These are phyloP conservation scores for Apamea monoglypha DNA, from an alignment of 2,888 invertebrate species.

Conservation along the genomic window DNA sequence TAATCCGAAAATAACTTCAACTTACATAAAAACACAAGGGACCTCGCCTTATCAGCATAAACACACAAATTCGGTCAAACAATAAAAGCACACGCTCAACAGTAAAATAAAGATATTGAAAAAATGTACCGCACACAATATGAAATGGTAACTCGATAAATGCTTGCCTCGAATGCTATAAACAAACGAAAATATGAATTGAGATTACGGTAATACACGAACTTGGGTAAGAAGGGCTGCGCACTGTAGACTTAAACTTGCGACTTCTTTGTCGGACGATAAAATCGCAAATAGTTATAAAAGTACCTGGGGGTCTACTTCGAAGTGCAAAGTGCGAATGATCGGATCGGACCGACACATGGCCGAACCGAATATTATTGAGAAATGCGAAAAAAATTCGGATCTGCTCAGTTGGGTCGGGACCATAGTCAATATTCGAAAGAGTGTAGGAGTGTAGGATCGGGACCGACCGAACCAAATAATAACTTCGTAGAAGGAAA, in stretches of 20 bases:
- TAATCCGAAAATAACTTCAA: not conserved
- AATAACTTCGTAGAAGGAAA: too few species aligned
- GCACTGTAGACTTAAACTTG: slow-evolving; percentile 29
- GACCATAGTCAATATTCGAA: too few species aligned
- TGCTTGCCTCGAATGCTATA: slow-evolving; percentile 75
- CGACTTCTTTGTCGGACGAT: slow-evolving; percentile 16
- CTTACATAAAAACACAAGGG: not conserved
- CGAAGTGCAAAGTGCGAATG: too few species aligned
- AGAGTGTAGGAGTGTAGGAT: too few species aligned
- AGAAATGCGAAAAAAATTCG: too few species aligned
- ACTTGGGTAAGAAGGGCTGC: slow-evolving; percentile 61
- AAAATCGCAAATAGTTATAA: not conserved
- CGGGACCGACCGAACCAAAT: too few species aligned
- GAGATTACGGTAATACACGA: slow-evolving; percentile 79
- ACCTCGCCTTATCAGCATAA: slow-evolving; percentile 29
- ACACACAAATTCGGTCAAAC: slow-evolving; percentile 14
- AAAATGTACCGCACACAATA: slow-evolving; percentile 66
- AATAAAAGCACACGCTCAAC: slow-evolving; percentile 33
- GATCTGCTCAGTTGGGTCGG: too few species aligned
- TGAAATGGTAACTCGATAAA: slow-evolving; percentile 79
- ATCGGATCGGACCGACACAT: too few species aligned
- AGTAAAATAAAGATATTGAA: slow-evolving; percentile 67
- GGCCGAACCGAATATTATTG: too few species aligned
- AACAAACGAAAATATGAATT: slow-evolving; percentile 86
- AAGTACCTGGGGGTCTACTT: too few species aligned